Base-by-base conservation (phyloP, 2,888 invertebrate species). In the Nemoura dubitans region DNA sequence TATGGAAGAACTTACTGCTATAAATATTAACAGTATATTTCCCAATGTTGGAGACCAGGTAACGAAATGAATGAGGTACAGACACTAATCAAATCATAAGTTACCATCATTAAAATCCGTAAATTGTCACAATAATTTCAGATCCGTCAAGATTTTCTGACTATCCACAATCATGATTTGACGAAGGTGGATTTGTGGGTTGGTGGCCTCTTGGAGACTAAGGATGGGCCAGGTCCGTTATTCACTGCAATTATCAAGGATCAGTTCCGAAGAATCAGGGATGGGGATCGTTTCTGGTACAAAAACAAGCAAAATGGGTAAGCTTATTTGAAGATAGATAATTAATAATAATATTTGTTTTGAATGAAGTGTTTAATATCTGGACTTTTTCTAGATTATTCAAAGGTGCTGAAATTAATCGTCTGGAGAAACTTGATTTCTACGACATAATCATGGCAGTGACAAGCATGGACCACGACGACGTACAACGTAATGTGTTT, bases 201-300 rank as follows among this genome's bases (percentile, higher is more conserved):
- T 59, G 94, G 93, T 26, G 94, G 94, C 21, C 92, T 94, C 86
- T 89, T 94, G 85, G 94, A 94, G 90, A 93, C 93, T 0, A 88
- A 89, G 10, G 89, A 90, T 87, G 87, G 92, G 76, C 93, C 93
- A 0, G 94, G 93, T 0, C 91, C 92, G 89, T 90, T 93, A 10
- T 94, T 94, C 89, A 89, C 90, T 88, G 89, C 90, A 0, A 92
- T 94, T 80, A 93, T 94, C 86, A 87, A 89, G 42, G 93, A 94
- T 89, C 94, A 94, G 89, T 94, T 94, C 90, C 88, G 89, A 76
- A 90, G 94, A 88, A 93, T 94, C 87, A 89, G 94, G 88, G 91
- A 93, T 90, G 93, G 93, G 0, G 94, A 94, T 89, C 89, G 94
- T 86, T 94, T 94, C 90, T 94, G 94, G 94, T 94, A 92, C 90